Percentiles rank a stretch among this genome's conserved stretches.
These are phyloP conservation scores for Cyprinodon diabolis DNA, from an alignment of 2,797 vertebrate genomes.

Conservation along the genomic window DNA sequence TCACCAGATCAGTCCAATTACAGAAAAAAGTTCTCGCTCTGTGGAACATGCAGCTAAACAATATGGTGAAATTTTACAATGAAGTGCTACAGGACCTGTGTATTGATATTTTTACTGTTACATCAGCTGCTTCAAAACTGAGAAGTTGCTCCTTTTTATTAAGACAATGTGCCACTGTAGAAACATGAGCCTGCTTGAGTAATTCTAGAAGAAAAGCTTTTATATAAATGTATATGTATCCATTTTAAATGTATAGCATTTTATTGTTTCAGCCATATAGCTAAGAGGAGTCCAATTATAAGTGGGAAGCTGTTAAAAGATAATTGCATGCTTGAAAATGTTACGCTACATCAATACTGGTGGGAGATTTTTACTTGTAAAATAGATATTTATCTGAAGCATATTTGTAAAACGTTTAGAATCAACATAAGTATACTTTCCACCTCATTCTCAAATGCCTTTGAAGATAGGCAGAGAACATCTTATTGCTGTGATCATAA, in stretches of 20 bases:
- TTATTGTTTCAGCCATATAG: constrained; percentile 24
- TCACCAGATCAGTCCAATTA: constrained; percentile 20
- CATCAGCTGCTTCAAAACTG: constrained; percentile 52
- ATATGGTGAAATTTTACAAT: constrained; percentile 28
- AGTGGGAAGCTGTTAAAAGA: constrained; percentile 16
- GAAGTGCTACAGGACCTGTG: constrained; percentile 64
- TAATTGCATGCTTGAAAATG: constrained; percentile 19
- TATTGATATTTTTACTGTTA: constrained; percentile 49
- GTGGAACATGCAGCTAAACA: constrained; percentile 35
- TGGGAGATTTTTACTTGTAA: constrained; percentile 33
- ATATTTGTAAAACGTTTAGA: constrained; percentile 34
- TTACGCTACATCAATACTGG: constrained; percentile 26
- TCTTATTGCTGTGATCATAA: constrained; percentile 41
- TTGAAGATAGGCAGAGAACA: constrained; percentile 58
- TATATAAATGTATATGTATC: constrained; percentile 51
- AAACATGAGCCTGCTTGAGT: constrained; percentile 56
- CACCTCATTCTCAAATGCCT: constrained; percentile 58
- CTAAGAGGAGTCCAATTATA: background rate
- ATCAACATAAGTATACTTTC: constrained; percentile 22
- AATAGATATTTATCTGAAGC: constrained; percentile 4
- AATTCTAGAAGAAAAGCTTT: constrained; percentile 60
- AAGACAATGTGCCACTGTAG: constrained; percentile 76
- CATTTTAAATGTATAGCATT: constrained; percentile 46
- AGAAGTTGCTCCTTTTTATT: constrained; percentile 66
- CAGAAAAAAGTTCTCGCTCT: constrained; percentile 13